phyloP scores from a whole-genome alignment of 2,797 vertebrate genomes.

The Mus spretus region DNA sequence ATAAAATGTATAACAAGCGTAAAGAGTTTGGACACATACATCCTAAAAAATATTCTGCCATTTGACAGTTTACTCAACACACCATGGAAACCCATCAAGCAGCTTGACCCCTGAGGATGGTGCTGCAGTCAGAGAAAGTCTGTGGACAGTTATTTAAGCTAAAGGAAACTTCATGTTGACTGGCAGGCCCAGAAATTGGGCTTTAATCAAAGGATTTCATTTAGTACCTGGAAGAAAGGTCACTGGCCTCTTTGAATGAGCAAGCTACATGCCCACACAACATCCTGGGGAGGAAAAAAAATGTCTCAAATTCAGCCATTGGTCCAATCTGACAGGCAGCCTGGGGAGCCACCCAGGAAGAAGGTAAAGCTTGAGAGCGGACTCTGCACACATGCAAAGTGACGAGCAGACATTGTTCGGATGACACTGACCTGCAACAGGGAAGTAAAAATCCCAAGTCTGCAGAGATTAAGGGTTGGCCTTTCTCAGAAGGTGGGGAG shows the following conservation, averaged over 20 bases:
- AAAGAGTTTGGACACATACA: neutral
- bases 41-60: constrained; percentile 4
- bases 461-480: constrained; percentile 66
- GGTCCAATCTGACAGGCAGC: constrained; percentile 23
- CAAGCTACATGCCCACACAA: neutral
- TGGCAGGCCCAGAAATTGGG: constrained; percentile 11
- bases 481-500: constrained; percentile 73
- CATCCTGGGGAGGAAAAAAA: neutral
- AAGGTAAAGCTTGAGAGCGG: neutral
- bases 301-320: neutral
- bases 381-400: constrained; percentile 43
- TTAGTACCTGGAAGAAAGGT: constrained; percentile 31
- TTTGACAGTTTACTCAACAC: neutral
- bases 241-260: neutral
- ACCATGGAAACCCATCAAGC: neutral
- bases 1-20: constrained; percentile 43
- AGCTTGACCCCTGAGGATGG: neutral
- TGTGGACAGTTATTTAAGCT: constrained; percentile 61
- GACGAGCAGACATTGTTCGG: constrained; percentile 65
- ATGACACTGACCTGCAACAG: constrained; percentile 60
- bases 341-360: constrained; percentile 26
- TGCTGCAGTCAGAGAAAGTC: constrained; percentile 6
- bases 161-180: constrained; percentile 36
- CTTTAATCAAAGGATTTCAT: constrained; percentile 55
- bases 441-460: constrained; percentile 66